These are phyloP conservation scores for Pachyuromys duprasi DNA, from an alignment of 2,797 vertebrate genomes.

Conservation along the genomic window DNA sequence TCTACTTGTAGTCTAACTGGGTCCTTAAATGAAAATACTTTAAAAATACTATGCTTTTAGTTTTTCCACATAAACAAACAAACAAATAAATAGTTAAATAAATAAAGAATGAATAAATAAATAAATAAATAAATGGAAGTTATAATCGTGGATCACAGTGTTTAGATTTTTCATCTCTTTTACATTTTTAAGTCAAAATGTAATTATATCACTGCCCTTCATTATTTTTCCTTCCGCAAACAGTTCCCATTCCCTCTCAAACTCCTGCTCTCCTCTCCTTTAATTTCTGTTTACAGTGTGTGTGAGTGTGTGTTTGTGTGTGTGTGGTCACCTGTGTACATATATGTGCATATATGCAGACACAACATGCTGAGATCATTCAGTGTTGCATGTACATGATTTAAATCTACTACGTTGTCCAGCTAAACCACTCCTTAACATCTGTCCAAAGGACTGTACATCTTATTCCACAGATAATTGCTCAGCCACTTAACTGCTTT, in stretches of 20 bases:
- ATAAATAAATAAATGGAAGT: background rate
- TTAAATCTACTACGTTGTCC: background rate
- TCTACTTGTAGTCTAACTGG: background rate
- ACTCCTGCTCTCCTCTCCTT: background rate
- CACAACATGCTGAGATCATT: background rate
- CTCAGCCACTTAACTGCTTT: background rate
- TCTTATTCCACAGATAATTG: background rate
- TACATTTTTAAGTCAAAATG: background rate
- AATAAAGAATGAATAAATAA: background rate
- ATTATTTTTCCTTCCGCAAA: background rate
- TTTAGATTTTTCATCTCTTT: background rate
- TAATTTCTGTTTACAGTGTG: background rate
- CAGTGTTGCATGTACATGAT: background rate
- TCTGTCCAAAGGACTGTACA: background rate
- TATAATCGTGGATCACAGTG: background rate
- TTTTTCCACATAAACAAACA: conserved; percentile 25
- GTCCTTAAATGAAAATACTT: conserved; percentile 12
- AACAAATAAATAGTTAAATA: background rate
- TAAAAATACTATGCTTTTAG: conserved; percentile 17
- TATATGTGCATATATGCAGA: background rate
- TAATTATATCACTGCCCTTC: background rate
- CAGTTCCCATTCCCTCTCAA: background rate
- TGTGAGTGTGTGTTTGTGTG: background rate
- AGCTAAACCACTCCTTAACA: background rate
- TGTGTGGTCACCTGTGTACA: background rate